Conservation (phyloP, 2,888 invertebrate genomes). For the Drosophila maculinotata region DNA sequence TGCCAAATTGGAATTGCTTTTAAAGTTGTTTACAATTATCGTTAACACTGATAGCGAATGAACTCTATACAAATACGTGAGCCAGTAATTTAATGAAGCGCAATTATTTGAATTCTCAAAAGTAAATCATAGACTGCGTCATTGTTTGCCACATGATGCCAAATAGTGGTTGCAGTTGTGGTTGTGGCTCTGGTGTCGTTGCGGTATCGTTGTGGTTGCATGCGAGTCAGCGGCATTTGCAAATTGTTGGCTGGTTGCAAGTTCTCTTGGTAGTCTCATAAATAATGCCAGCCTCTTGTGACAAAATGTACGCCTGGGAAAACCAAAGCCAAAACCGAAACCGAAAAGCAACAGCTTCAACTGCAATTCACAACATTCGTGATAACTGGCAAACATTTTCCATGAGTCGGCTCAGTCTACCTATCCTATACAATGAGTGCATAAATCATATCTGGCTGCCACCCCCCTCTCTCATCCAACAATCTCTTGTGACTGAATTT, state of each 20-base stretch:
- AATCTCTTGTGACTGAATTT: conserved; percentile 48
- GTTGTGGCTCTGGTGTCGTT: neutral
- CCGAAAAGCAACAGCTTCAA: conserved; percentile 33
- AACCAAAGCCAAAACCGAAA: conserved; percentile 32
- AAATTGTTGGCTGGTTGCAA: conserved; percentile 42
- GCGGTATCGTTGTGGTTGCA: conserved; percentile 17
- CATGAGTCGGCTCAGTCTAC: conserved; percentile 35
- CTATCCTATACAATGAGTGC: conserved; percentile 41
- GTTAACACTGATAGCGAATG: conserved; percentile 20
- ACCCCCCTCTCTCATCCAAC: neutral
- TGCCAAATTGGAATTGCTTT: conserved; percentile 75
- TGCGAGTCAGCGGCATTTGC: conserved; percentile 51
- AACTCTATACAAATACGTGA: conserved; percentile 51
- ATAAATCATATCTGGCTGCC: conserved; percentile 55
- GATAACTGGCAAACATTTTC: conserved; percentile 76
- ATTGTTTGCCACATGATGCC: conserved; percentile 69
- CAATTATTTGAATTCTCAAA: conserved; percentile 69
- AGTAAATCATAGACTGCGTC: conserved; percentile 70
- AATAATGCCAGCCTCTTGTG: conserved; percentile 73
- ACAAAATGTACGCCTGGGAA: conserved; percentile 78
- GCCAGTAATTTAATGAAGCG: conserved; percentile 68
- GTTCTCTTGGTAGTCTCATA: conserved; percentile 53
- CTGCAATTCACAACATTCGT: conserved; percentile 59
- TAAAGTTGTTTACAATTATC: conserved; percentile 49
- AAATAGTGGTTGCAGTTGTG: neutral